Base-by-base conservation (phyloP, 1,140 invertebrate genomes). In the Papilio polytes region DNA sequence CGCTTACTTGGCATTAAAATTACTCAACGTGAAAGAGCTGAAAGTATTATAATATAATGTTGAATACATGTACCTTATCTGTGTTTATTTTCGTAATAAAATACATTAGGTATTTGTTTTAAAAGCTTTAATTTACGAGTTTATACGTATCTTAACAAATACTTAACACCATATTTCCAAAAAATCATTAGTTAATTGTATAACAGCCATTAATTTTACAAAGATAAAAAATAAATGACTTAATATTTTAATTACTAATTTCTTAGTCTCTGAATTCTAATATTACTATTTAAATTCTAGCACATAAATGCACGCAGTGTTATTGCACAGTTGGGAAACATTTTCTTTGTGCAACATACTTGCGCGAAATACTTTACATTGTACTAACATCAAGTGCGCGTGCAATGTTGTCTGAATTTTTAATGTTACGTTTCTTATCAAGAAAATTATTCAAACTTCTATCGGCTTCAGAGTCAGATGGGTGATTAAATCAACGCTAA, bases 1-100 rank as follows among this genome's bases (percentile, higher is more conserved):
- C 63, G 63, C 63, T 66, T 66, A 66, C 63, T 66, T 26, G 1
- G 22, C 59, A 63, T 63, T 63, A 63, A 63, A 63, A 63, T 63
- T 63, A 63, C 59, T 12, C 22, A 3, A 66, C 26, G 15, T 31
- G n/a, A 66, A 66, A 66, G 26, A 31, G 6, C 63, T 4, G 12
- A 66, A 66, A 31, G 26, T 66, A 66, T 66, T 15, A 15, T 31
- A 15, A 66, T 66, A 31, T 31, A 26, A 8, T 63, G 31, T 36
- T 36, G 31, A 36, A 36, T 36, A 36, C 31, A 3, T 36, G 31
- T 36, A 36, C 31, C 3, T 36, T 36, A 36, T 36, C 31, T 36
- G 31, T 36, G 4, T 36, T 36, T 36, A 36, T 36, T 36, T 36
- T 36, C 31, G 26, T 1, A 36, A 36, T 36, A 6, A 36, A 36